These are phyloP conservation scores for Phortica magna DNA, from an alignment of 2,888 invertebrate species.

Conservation along the genomic window DNA sequence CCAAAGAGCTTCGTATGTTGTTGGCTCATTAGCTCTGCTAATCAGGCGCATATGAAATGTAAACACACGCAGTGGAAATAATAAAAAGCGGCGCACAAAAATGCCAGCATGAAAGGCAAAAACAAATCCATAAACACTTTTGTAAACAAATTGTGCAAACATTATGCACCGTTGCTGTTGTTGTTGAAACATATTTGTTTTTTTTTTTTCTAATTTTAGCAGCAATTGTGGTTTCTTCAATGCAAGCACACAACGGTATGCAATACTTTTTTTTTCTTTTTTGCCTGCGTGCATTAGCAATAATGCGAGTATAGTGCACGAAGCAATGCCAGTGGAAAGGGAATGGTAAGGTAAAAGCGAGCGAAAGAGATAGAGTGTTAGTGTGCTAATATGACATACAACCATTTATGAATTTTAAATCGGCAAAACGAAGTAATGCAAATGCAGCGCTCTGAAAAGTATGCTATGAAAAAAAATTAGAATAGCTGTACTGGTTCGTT, in stretches of 20 bases:
- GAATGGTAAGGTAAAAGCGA: not conserved
- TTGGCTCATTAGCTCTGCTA: constrained; percentile 25
- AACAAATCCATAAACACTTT: constrained; percentile 15
- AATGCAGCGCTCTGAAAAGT: constrained; percentile 45
- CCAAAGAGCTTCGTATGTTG: constrained; percentile 2
- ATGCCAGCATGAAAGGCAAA: not conserved
- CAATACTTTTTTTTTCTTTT: constrained; percentile 38
- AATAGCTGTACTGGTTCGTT: not conserved
- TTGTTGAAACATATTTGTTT: constrained; percentile 37
- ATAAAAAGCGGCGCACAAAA: constrained; percentile 1
- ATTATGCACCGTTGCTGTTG: not conserved
- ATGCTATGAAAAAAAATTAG: constrained; percentile 31
- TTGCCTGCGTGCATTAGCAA: constrained; percentile 47
- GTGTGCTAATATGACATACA: constrained; percentile 59
- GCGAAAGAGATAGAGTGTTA: not conserved
- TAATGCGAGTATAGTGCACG: constrained; percentile 28
- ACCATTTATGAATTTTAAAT: constrained; percentile 67
- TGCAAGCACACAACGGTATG: constrained; percentile 56
- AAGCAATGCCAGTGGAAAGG: not conserved
- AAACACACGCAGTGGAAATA: not conserved
- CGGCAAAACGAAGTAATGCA: constrained; percentile 61
- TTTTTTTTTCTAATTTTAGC: constrained; percentile 70
- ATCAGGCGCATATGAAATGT: not conserved
- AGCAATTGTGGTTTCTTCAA: constrained; percentile 64
- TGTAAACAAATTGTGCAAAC: constrained; percentile 28